phyloP scores from a whole-genome alignment of 30 jellyfish, hydroid and myxozoan species.

The Aurelia aurita region DNA sequence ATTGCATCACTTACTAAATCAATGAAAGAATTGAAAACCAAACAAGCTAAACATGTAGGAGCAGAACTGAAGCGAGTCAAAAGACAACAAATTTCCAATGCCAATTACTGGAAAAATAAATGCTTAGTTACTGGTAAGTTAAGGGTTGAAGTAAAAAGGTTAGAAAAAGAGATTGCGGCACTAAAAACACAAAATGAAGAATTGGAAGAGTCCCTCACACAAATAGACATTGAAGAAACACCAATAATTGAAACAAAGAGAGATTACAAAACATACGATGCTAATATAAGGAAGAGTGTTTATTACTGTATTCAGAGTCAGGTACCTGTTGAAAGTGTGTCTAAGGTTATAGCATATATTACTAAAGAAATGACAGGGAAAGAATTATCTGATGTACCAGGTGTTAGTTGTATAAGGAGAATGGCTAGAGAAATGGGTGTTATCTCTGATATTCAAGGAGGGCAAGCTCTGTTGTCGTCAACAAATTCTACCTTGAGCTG shows the following conservation, averaged over 20 bases:
- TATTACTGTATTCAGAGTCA: conserved; percentile 34
- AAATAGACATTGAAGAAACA: neutral
- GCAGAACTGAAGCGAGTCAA: too few relatives aligned
- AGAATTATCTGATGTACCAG: too few relatives aligned
- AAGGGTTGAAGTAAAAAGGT: too few relatives aligned
- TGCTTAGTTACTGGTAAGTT: too few relatives aligned
- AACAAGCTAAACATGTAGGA: too few relatives aligned
- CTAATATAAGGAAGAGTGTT: conserved; percentile 17
- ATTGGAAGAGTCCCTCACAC: conserved; percentile 3
- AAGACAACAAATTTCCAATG: too few relatives aligned
- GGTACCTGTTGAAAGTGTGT: conserved; percentile 5
- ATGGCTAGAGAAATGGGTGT: too few relatives aligned
- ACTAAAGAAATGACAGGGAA: conserved; percentile 25
- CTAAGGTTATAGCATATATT: neutral
- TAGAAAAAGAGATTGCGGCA: neutral
- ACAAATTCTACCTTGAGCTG: too few relatives aligned
- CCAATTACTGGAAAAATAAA: too few relatives aligned
- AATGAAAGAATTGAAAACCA: too few relatives aligned
- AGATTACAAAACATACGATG: neutral
- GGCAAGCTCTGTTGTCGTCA: neutral
- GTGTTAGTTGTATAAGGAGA: neutral
- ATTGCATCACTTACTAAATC: too few relatives aligned
- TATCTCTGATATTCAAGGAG: conserved; percentile 3
- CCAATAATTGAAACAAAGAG: conserved; percentile 5
- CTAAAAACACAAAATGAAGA: neutral